Evolutionary conservation across 2,888 invertebrate genomes (phyloP), one percentile per base, ranked within the genome.

Genomic region (Drosophila ezoana): DNA sequence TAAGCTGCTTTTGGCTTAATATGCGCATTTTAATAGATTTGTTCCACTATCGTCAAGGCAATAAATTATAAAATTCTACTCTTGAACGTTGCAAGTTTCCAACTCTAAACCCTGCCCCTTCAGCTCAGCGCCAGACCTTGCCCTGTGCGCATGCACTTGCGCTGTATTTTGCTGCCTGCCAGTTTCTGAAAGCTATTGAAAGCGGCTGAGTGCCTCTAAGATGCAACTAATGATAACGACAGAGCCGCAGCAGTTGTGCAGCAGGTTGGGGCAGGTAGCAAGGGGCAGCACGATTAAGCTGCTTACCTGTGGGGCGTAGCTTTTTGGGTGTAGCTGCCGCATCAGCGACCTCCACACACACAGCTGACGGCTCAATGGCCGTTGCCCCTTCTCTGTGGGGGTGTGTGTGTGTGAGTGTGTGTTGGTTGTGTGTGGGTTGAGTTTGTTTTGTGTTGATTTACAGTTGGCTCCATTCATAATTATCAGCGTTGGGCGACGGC

Each of bases 1-100:
- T 86, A 87, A 87, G 89, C 86, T 79, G 89, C 87, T 86, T 87
- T 87, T 79, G 85, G 81, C 74, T 89, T 89, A 87, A 89, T 89
- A 89, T 86, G 89, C 89, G 85, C 85, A 87, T 87, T 89, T 87
- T 87, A 87, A 89, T 89, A 88, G 88, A 89, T 87, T 89, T 88
- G 86, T 87, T 87, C 86, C 86, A 88, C 86, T 88, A 87, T 87
- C 86, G 88, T 86, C 86, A 79, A 82, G 86, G 81, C 88, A 87
- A 87, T 87, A 87, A 87, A 87, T 87, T 89, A 88, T 82, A 88
- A 82, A 81, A 84, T 71, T 75, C 79, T 33, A 16, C 43, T 41
- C 48, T 45, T 28, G 52, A 48, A 16, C 53, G 40, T 44, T 40
- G 18, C 37, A 20, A 14, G 28, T 48, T 62, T 38, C 16, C 20